Evolutionary conservation across 2,113 vertebrate species (phyloP).

Genomic region (Hiodon alosoides): DNA sequence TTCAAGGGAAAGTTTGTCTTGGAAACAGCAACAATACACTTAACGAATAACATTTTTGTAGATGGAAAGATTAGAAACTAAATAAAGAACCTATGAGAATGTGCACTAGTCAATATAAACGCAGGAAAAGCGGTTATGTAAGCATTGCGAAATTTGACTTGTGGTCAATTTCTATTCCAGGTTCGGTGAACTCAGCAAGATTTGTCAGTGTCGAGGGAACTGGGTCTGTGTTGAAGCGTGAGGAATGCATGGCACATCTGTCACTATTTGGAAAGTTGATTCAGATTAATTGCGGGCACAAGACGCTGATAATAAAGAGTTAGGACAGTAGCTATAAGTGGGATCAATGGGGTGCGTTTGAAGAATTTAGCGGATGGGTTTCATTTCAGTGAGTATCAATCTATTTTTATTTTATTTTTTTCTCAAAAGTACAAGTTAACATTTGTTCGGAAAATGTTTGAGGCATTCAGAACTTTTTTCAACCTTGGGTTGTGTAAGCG

Average conservation of each 20-base stretch:
- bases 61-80: too few relatives aligned
- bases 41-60: too few relatives aligned
- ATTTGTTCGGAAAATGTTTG: not conserved
- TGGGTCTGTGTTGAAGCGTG: not conserved
- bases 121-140: too few relatives aligned
- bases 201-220: not conserved
- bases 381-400: not conserved
- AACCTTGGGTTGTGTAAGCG: too few relatives aligned
- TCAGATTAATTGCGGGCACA: constrained; percentile 7
- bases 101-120: too few relatives aligned
- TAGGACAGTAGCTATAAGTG: not conserved
- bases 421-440: not conserved
- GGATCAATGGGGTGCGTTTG: not conserved
- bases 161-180: not conserved
- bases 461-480: too few relatives aligned
- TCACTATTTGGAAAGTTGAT: not conserved
- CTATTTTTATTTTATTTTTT: constrained; percentile 4
- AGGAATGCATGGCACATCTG: not conserved
- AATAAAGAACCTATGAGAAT: too few relatives aligned
- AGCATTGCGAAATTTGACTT: not conserved
- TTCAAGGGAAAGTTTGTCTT: too few relatives aligned
- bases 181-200: not conserved
- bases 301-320: not conserved
- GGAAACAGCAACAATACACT: too few relatives aligned
- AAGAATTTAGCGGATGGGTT: not conserved